Percentiles rank a stretch among this genome's conserved stretches.
Conservation (phyloP, 2,113 vertebrate genomes). For the Centropus bengalensis region DNA sequence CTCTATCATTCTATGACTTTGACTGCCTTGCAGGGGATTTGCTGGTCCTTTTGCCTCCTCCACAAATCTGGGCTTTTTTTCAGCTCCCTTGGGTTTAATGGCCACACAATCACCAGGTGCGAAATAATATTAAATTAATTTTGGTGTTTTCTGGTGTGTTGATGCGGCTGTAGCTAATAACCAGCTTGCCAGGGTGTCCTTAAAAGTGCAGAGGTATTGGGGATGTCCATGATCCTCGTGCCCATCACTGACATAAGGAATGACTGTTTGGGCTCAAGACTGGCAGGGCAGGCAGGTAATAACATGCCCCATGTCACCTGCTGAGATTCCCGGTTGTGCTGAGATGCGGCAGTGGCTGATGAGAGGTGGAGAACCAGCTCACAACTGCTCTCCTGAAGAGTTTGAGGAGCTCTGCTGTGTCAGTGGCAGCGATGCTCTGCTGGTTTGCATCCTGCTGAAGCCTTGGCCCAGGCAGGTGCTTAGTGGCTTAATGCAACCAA, state of each 20-base stretch:
- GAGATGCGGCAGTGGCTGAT: not conserved
- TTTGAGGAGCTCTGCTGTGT: not conserved
- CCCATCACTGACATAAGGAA: not conserved
- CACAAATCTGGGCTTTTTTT: not conserved
- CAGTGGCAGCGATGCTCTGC: not conserved
- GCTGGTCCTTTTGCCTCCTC: not conserved
- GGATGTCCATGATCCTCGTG: fast-evolving
- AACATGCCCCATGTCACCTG: fast-evolving
- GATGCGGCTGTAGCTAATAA: not conserved
- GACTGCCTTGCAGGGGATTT: not conserved
- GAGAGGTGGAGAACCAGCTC: not conserved
- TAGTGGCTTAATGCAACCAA: not conserved
- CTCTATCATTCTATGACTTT: not conserved
- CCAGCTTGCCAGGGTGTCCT: not conserved
- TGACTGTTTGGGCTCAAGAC: not conserved
- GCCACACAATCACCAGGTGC: not conserved
- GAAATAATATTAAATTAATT: not conserved
- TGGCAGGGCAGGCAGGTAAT: not conserved
- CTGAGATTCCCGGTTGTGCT: not conserved
- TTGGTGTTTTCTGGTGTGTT: not conserved
- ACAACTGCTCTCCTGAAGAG: fast-evolving
- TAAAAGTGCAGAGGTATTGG: not conserved
- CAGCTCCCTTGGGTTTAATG: not conserved
- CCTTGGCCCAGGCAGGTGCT: not conserved
- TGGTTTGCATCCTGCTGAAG: not conserved